These are phyloP conservation scores for Lysandra bellargus DNA, from an alignment of 2,888 invertebrate genomes.

Conservation along the genomic window DNA sequence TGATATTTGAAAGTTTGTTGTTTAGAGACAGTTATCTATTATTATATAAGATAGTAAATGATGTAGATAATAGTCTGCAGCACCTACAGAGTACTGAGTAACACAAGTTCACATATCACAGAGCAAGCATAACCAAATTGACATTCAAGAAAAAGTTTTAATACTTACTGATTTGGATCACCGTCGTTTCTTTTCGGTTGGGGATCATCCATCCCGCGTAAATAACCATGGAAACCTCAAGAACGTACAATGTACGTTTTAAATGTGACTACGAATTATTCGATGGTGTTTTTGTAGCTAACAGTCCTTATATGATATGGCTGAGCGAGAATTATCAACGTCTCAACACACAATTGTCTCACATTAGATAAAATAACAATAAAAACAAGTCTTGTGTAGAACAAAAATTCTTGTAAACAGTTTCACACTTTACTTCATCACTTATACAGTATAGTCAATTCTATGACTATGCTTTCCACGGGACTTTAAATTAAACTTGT, in stretches of 20 bases:
- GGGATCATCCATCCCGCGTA: conserved; percentile 61
- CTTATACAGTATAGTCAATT: background rate
- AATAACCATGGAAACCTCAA: conserved; percentile 71
- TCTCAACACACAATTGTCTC: background rate
- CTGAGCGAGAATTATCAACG: background rate
- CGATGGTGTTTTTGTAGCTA: background rate
- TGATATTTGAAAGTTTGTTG: background rate
- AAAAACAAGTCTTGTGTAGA: conserved; percentile 20
- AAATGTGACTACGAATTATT: background rate
- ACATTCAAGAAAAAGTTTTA: conserved; percentile 21
- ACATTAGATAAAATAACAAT: background rate
- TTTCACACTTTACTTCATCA: background rate
- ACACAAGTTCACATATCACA: background rate
- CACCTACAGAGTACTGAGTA: background rate
- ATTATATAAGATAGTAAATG: background rate
- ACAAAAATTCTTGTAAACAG: background rate
- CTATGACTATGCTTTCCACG: background rate
- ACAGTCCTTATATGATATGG: conserved; percentile 1
- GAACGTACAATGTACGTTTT: conserved; percentile 42
- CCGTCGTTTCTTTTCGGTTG: conserved; percentile 51
- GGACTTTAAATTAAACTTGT: background rate
- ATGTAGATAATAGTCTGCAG: background rate
- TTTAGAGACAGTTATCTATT: background rate
- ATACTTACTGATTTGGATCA: conserved; percentile 57
- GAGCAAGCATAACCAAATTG: conserved; percentile 14